These are phyloP conservation scores for Himalopsyche japonica DNA, from an alignment of 2,888 invertebrate genomes.

Conservation along the genomic window DNA sequence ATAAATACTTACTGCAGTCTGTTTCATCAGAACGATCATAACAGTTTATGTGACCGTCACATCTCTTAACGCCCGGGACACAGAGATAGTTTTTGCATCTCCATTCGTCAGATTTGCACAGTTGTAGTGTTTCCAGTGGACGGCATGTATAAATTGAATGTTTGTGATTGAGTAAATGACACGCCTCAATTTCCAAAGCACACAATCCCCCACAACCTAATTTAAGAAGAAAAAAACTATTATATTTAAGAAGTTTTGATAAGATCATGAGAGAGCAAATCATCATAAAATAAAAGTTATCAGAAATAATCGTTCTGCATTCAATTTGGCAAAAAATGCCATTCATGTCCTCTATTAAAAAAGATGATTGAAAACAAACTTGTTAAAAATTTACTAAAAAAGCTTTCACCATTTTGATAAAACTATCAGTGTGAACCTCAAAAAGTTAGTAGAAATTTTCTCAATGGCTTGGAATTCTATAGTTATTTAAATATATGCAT, in stretches of 20 bases:
- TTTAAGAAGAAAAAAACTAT: constrained; percentile 9
- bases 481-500: not conserved
- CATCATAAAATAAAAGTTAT: too few relatives aligned
- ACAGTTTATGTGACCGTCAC: constrained; percentile 75
- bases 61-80: constrained; percentile 64
- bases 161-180: constrained; percentile 62
- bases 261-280: not conserved
- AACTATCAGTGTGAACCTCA: too few relatives aligned
- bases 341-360: too few relatives aligned
- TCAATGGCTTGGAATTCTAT: too few relatives aligned
- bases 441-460: too few relatives aligned
- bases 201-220: constrained; percentile 69
- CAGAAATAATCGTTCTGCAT: too few relatives aligned
- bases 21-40: constrained; percentile 75
- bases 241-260: not conserved
- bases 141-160: constrained; percentile 61
- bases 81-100: constrained; percentile 74
- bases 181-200: constrained; percentile 65
- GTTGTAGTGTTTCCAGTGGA: constrained; percentile 59
- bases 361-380: too few relatives aligned
- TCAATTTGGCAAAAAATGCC: too few relatives aligned
- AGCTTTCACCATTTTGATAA: too few relatives aligned
- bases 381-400: too few relatives aligned
- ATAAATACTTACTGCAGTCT: constrained; percentile 65
- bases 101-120: constrained; percentile 69